phyloP scores from a whole-genome alignment of 2,113 vertebrate species.

The Uria lomvia region DNA sequence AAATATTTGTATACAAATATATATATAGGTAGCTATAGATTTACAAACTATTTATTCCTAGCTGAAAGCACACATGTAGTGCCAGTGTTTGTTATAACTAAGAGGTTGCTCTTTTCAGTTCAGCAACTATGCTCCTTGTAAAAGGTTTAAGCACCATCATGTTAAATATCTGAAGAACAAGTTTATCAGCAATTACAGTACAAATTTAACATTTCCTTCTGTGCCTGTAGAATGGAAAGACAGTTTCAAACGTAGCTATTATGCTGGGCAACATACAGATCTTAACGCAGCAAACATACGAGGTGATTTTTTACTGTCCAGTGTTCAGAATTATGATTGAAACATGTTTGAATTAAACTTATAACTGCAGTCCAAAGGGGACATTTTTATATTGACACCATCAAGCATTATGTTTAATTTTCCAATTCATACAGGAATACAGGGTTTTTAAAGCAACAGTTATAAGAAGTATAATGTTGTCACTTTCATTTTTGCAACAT shows the following conservation, averaged over 20 bases:
- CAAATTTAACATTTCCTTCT: neutral
- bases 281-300: neutral
- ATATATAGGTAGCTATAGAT: neutral
- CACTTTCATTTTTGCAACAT: neutral
- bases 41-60: neutral
- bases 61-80: neutral
- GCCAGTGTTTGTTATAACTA: neutral
- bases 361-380: neutral
- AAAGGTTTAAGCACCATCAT: neutral
- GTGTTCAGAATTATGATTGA: neutral
- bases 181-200: neutral
- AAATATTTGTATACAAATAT: neutral
- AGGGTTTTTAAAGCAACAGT: neutral
- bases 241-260: neutral
- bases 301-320: neutral
- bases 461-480: neutral
- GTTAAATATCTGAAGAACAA: neutral
- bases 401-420: neutral
- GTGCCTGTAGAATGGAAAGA: neutral
- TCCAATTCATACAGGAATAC: neutral
- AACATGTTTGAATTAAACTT: neutral
- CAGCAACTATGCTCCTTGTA: neutral
- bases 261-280: neutral
- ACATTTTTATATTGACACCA: neutral
- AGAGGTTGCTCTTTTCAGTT: neutral